Base-by-base conservation (phyloP, 1,140 invertebrate genomes). In the Zophobas morio region DNA sequence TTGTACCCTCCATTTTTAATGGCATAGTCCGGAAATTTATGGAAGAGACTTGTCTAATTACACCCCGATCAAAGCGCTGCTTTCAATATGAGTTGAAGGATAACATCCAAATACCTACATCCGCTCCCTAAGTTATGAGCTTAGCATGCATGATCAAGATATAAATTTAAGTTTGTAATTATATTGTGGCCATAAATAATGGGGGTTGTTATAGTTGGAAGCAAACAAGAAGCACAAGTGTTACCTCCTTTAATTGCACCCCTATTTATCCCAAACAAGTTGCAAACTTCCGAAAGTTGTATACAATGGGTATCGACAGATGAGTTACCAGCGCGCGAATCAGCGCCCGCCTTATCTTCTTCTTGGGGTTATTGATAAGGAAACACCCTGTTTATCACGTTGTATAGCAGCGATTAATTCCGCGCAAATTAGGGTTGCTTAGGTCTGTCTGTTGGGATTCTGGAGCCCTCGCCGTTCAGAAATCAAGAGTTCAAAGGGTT, bases 171-270 rank as follows among this genome's bases (percentile, higher is more conserved):
- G 70, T 76, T 79, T 74, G 56, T 80, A 78, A 80, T 81, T 82
- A 82, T 81, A 79, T 78, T 53, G 56, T 70, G 73, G 78, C 71
- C 75, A 83, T 83, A 83, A 83, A 83, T 83, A 83, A 83, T 78
- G 71, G 70, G 77, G 57, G 74, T 71, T 78, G 77, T 78, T 81
- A 77, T 81, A 80, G 79, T 78, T 76, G 49, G 77, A 49, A 42
- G 66, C 70, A 47, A 49, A 77, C 75, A 74, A 78, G 73, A 82
- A 74, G 75, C 79, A 75, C 81, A 82, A 82, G 76, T 82, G 81
- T 82, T 82, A 79, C 81, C 79, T 79, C 75, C 77, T 79, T 77
- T 81, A 82, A 80, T 82, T 82, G 76, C 78, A 76, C 79, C 75
- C 70, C 80, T 75, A 80, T 75, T 78, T 78, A 80, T 78, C 73